These are phyloP conservation scores for Bungarus multicinctus DNA, from an alignment of 2,113 vertebrate species.

Conservation along the genomic window DNA sequence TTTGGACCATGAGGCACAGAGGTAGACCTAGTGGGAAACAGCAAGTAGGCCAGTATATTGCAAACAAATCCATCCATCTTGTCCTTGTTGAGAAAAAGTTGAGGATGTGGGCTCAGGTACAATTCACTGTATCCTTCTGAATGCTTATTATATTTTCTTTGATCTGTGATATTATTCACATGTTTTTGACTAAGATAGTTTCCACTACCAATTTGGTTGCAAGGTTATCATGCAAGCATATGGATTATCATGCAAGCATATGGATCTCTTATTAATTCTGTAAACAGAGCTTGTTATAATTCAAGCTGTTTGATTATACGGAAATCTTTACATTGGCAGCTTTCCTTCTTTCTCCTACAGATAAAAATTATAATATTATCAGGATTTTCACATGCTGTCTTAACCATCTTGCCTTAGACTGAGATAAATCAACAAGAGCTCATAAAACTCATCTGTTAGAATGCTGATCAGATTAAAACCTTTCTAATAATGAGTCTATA, in stretches of 20 bases:
- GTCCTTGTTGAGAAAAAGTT: background rate
- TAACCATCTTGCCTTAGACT: background rate
- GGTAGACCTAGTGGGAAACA: background rate
- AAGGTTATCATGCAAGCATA: constrained; percentile 39
- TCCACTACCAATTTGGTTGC: constrained; percentile 45
- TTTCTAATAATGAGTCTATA: background rate
- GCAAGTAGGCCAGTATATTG: background rate
- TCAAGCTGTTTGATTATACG: constrained; percentile 46
- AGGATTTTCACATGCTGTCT: constrained; percentile 21
- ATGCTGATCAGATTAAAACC: background rate
- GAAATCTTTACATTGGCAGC: constrained; percentile 21
- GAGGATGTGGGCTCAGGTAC: background rate
- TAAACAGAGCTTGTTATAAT: constrained; percentile 46
- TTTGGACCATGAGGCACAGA: background rate
- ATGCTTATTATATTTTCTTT: background rate
- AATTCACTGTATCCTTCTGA: constrained; percentile 15
- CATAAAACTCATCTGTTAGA: background rate
- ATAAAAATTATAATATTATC: constrained; percentile 39
- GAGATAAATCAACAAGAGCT: background rate
- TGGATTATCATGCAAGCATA: constrained; percentile 39
- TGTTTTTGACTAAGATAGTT: constrained; percentile 40
- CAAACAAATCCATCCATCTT: background rate
- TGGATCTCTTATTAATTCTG: constrained; percentile 37
- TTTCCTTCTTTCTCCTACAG: background rate
- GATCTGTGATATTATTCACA: constrained; percentile 8